Conservation (phyloP, 1,140 invertebrate species). For the Drosophila truncata region DNA sequence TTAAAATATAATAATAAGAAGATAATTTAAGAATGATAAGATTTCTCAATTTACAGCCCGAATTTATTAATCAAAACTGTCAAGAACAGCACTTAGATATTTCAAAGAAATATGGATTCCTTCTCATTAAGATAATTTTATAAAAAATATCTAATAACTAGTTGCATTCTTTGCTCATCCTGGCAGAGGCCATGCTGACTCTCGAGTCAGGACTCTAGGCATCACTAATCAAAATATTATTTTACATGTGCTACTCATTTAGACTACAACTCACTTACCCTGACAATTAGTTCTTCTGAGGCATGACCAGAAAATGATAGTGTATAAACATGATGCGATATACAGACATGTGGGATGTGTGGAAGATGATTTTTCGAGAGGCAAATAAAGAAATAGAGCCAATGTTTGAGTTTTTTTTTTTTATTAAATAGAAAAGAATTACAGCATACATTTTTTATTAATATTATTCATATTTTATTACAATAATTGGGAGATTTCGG, state of each 20-base stretch:
- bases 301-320: slow-evolving; percentile 78
- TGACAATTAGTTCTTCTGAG: slow-evolving; percentile 3
- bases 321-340: slow-evolving; percentile 72
- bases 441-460: slow-evolving; percentile 55
- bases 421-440: slow-evolving; percentile 64
- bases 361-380: slow-evolving; percentile 56
- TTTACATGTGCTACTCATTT: neutral
- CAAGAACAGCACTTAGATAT: neutral
- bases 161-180: neutral
- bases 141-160: too few species aligned
- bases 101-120: neutral
- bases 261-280: slow-evolving; percentile 23
- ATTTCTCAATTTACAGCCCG: neutral
- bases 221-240: neutral
- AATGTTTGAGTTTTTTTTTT: slow-evolving; percentile 52
- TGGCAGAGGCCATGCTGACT: neutral
- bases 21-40: too few species aligned
- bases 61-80: neutral
- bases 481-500: slow-evolving; percentile 47
- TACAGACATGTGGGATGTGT: slow-evolving; percentile 16
- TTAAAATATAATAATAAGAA: neutral
- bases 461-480: slow-evolving; percentile 72
- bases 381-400: slow-evolving; percentile 35
- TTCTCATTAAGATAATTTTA: neutral
- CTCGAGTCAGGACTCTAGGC: neutral